A percentile compares a stretch with the other conserved stretches of the same genome.
phyloP scores from a whole-genome alignment of 1,140 invertebrate genomes.

The Euschistus heros region DNA sequence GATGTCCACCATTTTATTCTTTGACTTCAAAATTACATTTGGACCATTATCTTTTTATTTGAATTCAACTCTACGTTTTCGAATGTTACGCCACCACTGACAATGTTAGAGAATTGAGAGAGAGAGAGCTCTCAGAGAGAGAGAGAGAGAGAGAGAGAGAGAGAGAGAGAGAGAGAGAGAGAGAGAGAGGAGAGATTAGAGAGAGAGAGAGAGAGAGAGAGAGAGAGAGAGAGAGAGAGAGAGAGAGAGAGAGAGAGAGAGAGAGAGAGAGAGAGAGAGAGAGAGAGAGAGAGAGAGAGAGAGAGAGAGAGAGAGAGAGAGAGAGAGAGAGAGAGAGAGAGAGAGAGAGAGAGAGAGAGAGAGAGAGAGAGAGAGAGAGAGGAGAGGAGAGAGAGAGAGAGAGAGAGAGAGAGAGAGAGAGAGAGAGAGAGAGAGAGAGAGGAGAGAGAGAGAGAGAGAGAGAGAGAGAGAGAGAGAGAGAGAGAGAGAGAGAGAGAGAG shows the following conservation, averaged over 20 bases:
- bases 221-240: conserved; percentile 4
- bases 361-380: conserved; percentile 24
- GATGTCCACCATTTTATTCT: too few relatives aligned
- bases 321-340: conserved; percentile 25
- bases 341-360: conserved; percentile 24
- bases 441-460: conserved; percentile 18
- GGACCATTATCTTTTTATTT: too few relatives aligned
- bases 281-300: conserved; percentile 28
- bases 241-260: conserved; percentile 23
- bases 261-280: conserved; percentile 29
- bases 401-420: conserved; percentile 14
- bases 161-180: conserved; percentile 16
- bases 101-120: too few relatives aligned
- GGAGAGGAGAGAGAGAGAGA: conserved; percentile 26
- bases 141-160: not conserved
- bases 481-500: conserved; percentile 19
- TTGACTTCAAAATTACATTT: too few relatives aligned
- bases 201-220: conserved; percentile 29
- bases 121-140: too few relatives aligned
- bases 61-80: too few relatives aligned
- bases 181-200: conserved; percentile 28
- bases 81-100: too few relatives aligned
- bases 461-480: conserved; percentile 11
- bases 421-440: conserved; percentile 9
- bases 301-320: conserved; percentile 27